Evolutionary conservation across 2,797 vertebrate genomes (phyloP).

Genomic region (Centropyge bicolor): DNA sequence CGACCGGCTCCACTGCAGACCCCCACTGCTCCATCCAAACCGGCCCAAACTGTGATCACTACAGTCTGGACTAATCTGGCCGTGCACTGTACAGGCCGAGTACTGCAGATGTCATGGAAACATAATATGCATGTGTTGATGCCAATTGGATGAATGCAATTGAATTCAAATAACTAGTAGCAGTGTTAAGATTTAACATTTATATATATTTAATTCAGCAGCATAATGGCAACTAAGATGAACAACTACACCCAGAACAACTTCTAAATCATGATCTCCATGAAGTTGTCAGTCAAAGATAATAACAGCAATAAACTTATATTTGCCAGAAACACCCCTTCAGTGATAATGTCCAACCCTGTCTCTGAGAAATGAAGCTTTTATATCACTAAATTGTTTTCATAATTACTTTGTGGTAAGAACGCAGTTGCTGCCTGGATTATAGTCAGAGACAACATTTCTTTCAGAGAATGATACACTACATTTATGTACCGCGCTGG

Average conservation of each 20-base stretch:
- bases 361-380: no score
- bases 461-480: no score
- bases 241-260: no score
- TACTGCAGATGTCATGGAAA: background rate
- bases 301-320: conserved; percentile 1
- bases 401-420: no score
- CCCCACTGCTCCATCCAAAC: conserved; percentile 3
- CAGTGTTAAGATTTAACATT: background rate
- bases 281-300: conserved; percentile 3
- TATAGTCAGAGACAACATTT: no score
- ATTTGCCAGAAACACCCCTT: background rate
- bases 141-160: background rate
- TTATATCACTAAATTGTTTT: no score
- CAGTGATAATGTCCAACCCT: background rate
- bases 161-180: background rate
- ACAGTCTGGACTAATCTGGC: conserved; percentile 8
- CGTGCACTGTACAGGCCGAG: background rate
- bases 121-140: background rate
- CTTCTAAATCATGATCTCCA: background rate
- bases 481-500: no score
- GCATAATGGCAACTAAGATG: no score
- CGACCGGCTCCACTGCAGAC: conserved; percentile 35
- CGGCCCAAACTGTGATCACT: conserved; percentile 18
- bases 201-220: background rate
- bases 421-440: no score